Evolutionary conservation across 2,797 vertebrate species (phyloP).

Genomic region (Perodicticus potto): DNA sequence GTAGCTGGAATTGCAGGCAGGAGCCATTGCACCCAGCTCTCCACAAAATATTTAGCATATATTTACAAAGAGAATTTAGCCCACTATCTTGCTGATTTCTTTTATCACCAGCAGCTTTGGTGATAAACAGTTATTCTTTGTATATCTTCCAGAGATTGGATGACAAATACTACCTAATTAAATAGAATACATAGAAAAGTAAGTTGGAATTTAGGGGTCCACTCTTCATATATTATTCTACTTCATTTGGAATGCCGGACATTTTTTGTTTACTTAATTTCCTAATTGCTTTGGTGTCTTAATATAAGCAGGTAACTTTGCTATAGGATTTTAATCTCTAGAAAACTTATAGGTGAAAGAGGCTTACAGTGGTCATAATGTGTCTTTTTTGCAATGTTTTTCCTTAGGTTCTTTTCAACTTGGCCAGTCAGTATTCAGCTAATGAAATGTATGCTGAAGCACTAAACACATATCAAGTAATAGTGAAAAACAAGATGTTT

Average conservation of each 20-base stretch:
- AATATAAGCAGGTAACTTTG: conserved; percentile 47
- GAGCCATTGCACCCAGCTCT: background rate
- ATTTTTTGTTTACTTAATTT: conserved; percentile 1
- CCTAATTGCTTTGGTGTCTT: background rate
- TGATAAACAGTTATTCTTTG: conserved; percentile 35
- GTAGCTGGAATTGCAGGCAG: no score
- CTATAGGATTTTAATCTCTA: conserved; percentile 43
- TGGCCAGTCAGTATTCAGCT: conserved; percentile 96
- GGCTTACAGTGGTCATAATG: conserved; percentile 8
- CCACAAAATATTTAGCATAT: conserved; percentile 41
- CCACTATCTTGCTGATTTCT: background rate
- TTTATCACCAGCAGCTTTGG: conserved; percentile 30
- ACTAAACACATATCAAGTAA: conserved; percentile 96
- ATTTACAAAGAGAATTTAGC: conserved; percentile 43
- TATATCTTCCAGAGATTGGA: conserved; percentile 34
- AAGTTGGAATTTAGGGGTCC: conserved; percentile 54
- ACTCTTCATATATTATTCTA: background rate
- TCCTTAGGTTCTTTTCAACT: conserved; percentile 95
- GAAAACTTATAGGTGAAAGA: background rate
- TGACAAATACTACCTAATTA: conserved; percentile 45
- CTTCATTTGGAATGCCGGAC: conserved; percentile 25
- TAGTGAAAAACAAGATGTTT: conserved; percentile 99
- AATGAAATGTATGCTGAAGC: conserved; percentile 99
- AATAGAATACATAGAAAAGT: conserved; percentile 49
- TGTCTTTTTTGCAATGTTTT: conserved; percentile 58